Evolutionary conservation across 2,888 invertebrate species (phyloP).

Genomic region (Ptilodon capucinus): DNA sequence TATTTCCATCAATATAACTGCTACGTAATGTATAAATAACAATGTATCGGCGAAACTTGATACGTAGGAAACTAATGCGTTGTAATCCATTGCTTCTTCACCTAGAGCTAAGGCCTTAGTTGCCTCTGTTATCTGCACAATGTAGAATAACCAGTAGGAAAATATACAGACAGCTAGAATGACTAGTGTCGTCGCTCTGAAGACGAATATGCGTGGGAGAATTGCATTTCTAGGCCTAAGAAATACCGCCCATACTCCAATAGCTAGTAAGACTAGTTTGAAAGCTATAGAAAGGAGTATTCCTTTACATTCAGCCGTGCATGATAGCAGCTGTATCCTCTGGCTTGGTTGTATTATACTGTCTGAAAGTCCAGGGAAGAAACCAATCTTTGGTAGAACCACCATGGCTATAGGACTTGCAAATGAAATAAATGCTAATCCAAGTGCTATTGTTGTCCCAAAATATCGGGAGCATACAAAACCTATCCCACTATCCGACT

Average conservation of each 20-base stretch:
- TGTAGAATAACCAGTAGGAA: slow-evolving; percentile 99
- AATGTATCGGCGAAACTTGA: slow-evolving; percentile 96
- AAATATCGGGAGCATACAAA: slow-evolving; percentile 92
- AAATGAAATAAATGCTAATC: slow-evolving; percentile 92
- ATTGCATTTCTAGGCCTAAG: slow-evolving; percentile 92
- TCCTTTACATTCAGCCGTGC: slow-evolving; percentile 97
- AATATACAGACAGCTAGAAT: slow-evolving; percentile 95
- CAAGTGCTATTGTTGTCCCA: slow-evolving; percentile 89
- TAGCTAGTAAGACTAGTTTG: slow-evolving; percentile 93
- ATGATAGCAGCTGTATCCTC: slow-evolving; percentile 88
- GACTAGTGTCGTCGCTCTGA: slow-evolving; percentile 93
- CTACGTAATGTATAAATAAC: slow-evolving; percentile 96
- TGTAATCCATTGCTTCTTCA: slow-evolving; percentile 92
- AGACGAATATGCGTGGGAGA: slow-evolving; percentile 95
- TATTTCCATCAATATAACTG: slow-evolving; percentile 96
- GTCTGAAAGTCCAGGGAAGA: slow-evolving; percentile 88
- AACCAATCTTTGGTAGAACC: slow-evolving; percentile 94
- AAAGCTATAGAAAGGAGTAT: slow-evolving; percentile 95
- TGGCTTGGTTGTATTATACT: slow-evolving; percentile 86
- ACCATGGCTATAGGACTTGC: slow-evolving; percentile 98
- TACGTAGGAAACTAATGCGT: slow-evolving; percentile 95
- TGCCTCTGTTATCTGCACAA: slow-evolving; percentile 93
- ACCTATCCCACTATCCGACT: slow-evolving; percentile 86
- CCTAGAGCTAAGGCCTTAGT: slow-evolving; percentile 90
- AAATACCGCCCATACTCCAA: slow-evolving; percentile 97